Evolutionary conservation across 2,797 vertebrate genomes (phyloP).

Genomic region (Lateolabrax maculatus): DNA sequence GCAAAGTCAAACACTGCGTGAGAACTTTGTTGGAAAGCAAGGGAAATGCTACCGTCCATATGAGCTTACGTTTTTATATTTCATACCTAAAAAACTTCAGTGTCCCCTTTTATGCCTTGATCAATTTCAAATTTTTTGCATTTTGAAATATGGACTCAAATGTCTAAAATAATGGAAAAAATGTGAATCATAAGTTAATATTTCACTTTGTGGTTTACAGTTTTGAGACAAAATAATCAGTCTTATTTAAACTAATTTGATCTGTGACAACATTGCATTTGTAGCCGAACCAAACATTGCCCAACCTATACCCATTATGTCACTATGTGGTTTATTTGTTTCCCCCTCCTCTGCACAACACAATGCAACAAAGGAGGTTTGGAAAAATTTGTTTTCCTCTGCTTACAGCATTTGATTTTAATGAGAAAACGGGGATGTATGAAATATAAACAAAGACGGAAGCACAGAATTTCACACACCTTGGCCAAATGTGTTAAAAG

Average conservation of each 20-base stretch:
- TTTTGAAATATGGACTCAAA: neutral
- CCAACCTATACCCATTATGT: conserved; percentile 17
- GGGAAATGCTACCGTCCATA: neutral
- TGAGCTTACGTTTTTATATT: neutral
- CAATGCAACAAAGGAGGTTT: conserved; percentile 65
- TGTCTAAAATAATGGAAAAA: neutral
- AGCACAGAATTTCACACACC: conserved; percentile 57
- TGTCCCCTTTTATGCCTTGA: neutral
- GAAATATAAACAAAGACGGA: conserved; percentile 72
- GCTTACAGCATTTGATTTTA: conserved; percentile 83
- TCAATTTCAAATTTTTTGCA: neutral
- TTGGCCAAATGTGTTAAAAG: conserved; percentile 62
- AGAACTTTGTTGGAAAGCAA: conserved; percentile 8
- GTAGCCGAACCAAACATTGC: conserved; percentile 39
- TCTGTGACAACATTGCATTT: conserved; percentile 17
- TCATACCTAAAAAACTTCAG: neutral
- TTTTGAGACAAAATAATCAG: conserved; percentile 1
- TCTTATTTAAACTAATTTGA: conserved; percentile 4
- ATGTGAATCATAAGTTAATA: neutral
- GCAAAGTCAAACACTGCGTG: neutral
- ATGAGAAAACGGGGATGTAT: conserved; percentile 78
- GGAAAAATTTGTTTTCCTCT: conserved; percentile 57
- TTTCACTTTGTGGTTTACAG: neutral
- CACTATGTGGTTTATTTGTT: conserved; percentile 62
- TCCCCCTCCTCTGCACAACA: conserved; percentile 45